Conservation (phyloP, 2,113 vertebrate genomes). For the Neolamprologus cancellatus region DNA sequence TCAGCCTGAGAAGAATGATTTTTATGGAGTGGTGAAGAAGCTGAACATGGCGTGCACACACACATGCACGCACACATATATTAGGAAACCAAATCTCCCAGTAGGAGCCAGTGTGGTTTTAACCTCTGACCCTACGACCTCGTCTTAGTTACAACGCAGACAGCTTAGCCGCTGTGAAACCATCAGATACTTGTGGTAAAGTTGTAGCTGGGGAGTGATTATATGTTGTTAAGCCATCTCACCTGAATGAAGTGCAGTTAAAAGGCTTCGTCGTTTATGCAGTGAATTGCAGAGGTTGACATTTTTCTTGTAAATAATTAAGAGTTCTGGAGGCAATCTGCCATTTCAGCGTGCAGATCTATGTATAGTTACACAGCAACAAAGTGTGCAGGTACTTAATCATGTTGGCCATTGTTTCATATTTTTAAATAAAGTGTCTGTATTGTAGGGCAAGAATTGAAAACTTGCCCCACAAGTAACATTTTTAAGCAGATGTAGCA, state of each 20-base stretch:
- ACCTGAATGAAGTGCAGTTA: neutral
- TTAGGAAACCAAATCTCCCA: conserved; percentile 66
- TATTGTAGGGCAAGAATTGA: accelerated
- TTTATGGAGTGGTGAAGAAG: conserved; percentile 18
- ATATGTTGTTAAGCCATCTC: neutral
- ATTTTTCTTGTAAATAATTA: neutral
- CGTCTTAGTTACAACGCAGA: conserved; percentile 54
- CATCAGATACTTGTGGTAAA: conserved; percentile 55
- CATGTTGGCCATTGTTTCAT: neutral
- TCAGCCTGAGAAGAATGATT: conserved; percentile 24
- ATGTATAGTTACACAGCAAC: neutral
- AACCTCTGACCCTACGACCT: conserved; percentile 64
- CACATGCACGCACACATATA: neutral
- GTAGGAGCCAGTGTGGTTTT: conserved; percentile 69
- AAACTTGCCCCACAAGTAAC: neutral
- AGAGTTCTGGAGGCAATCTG: neutral
- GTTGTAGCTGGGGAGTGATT: conserved; percentile 24
- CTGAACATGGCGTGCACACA: neutral
- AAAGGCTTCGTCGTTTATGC: neutral
- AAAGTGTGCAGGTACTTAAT: neutral
- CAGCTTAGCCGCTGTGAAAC: conserved; percentile 46
- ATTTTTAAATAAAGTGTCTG: too few relatives aligned
- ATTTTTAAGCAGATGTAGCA: neutral
- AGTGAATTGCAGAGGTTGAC: neutral
- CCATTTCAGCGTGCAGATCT: neutral